Conservation (phyloP, 1,140 invertebrate species). For the Chironomus striatipennis region DNA sequence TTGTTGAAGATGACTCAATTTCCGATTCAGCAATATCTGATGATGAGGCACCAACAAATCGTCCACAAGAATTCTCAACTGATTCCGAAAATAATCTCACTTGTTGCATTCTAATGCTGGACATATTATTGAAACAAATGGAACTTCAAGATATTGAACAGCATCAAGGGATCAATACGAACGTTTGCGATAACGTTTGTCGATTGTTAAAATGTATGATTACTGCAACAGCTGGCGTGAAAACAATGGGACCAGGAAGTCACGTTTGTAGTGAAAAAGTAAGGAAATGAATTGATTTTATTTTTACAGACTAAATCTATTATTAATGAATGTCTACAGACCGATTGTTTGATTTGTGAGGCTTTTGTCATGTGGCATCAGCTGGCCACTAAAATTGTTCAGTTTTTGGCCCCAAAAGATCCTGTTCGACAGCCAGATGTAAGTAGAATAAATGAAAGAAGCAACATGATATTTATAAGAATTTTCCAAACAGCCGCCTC, state of each 20-base stretch:
- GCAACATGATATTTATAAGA: not conserved
- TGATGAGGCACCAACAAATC: slow-evolving; percentile 53
- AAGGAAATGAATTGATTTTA: not conserved
- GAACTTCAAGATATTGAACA: slow-evolving; percentile 85
- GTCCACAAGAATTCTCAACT: slow-evolving; percentile 51
- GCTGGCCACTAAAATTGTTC: slow-evolving; percentile 67
- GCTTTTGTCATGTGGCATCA: slow-evolving; percentile 91
- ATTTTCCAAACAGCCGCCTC: slow-evolving; percentile 40
- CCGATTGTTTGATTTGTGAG: slow-evolving; percentile 85
- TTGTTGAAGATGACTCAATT: slow-evolving; percentile 58
- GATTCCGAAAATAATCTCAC: slow-evolving; percentile 70
- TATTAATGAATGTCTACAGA: slow-evolving; percentile 25
- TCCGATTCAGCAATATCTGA: slow-evolving; percentile 63
- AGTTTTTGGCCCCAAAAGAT: slow-evolving; percentile 66
- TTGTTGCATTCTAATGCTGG: slow-evolving; percentile 94
- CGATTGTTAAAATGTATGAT: slow-evolving; percentile 76
- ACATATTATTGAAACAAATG: slow-evolving; percentile 93
- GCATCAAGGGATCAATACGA: slow-evolving; percentile 69
- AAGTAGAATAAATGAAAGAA: slow-evolving; percentile 38
- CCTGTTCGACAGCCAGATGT: slow-evolving; percentile 70
- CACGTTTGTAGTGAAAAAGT: slow-evolving; percentile 56
- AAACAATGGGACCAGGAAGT: slow-evolving; percentile 51
- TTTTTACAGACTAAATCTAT: not conserved
- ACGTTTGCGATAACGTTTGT: slow-evolving; percentile 65
- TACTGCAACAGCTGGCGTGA: slow-evolving; percentile 46